A percentile compares a stretch with the other conserved stretches of the same genome.
Evolutionary conservation across 35 echinoderm and acorn worm genomes (phyloP).

Genomic region (Strongylocentrotus purpuratus): DNA sequence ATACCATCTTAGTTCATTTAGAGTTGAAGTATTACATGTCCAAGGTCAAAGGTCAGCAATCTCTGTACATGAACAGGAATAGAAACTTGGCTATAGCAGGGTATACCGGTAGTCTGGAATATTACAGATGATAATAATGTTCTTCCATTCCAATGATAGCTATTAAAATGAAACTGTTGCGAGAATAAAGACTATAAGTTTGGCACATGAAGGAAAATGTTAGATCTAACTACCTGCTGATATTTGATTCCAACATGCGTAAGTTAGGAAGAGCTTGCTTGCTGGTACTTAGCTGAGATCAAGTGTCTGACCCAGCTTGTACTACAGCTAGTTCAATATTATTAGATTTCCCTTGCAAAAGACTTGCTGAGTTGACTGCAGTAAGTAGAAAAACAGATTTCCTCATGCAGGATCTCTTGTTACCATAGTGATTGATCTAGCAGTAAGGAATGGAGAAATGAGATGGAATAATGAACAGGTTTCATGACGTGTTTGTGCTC

Average conservation of each 20-base stretch:
- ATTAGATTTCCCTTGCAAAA: background rate
- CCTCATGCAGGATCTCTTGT: background rate
- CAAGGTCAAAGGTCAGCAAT: too few species aligned
- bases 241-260: background rate
- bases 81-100: too few species aligned
- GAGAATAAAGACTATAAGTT: too few species aligned
- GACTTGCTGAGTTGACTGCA: background rate
- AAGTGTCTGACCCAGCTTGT: background rate
- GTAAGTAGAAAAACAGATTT: background rate
- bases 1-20: too few species aligned
- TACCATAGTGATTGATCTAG: constrained; percentile 1
- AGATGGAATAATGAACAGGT: background rate
- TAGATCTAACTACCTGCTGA: background rate
- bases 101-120: too few species aligned
- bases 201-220: too few species aligned
- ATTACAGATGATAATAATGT: too few species aligned
- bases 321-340: background rate
- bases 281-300: background rate
- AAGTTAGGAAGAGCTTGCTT: background rate
- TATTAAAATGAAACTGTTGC: too few species aligned
- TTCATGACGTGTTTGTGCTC: background rate
- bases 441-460: background rate
- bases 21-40: too few species aligned
- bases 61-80: too few species aligned
- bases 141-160: too few species aligned